phyloP scores from a whole-genome alignment of 2,797 vertebrate genomes.

The Paedocypris micromegethes region DNA sequence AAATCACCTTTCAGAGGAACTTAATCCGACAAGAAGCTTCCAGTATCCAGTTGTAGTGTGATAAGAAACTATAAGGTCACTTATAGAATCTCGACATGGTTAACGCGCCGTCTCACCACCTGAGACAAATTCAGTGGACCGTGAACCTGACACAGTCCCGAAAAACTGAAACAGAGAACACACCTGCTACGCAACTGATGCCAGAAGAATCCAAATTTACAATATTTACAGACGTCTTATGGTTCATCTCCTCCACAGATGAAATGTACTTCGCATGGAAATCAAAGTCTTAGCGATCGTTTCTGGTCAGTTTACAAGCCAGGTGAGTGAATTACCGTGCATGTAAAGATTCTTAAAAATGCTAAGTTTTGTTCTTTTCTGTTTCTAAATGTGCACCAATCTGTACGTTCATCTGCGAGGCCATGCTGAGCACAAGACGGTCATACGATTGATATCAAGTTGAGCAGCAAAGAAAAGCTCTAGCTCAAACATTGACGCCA shows the following conservation, averaged over 20 bases:
- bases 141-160: slow-evolving; percentile 21
- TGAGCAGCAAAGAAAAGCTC: slow-evolving; percentile 34
- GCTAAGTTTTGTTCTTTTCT: neutral
- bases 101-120: slow-evolving; percentile 45
- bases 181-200: slow-evolving; percentile 20
- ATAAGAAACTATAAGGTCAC: slow-evolving; percentile 62
- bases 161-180: slow-evolving; percentile 36
- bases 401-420: slow-evolving; percentile 21
- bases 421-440: slow-evolving; percentile 38
- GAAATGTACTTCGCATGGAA: slow-evolving; percentile 12
- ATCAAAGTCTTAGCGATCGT: slow-evolving; percentile 7
- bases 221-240: slow-evolving; percentile 43
- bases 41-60: slow-evolving; percentile 58
- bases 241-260: slow-evolving; percentile 13
- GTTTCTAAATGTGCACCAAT: slow-evolving; percentile 17
- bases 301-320: slow-evolving; percentile 8
- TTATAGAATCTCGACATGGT: slow-evolving; percentile 55
- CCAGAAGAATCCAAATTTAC: slow-evolving; percentile 35
- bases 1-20: slow-evolving; percentile 60
- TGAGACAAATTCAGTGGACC: slow-evolving; percentile 27
- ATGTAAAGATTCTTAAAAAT: slow-evolving; percentile 41
- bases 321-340: slow-evolving; percentile 5
- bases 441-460: slow-evolving; percentile 33
- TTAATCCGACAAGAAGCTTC: slow-evolving; percentile 57
- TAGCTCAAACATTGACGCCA: slow-evolving; percentile 32